Conservation (phyloP, 2,113 vertebrate genomes). For the Athene noctua region DNA sequence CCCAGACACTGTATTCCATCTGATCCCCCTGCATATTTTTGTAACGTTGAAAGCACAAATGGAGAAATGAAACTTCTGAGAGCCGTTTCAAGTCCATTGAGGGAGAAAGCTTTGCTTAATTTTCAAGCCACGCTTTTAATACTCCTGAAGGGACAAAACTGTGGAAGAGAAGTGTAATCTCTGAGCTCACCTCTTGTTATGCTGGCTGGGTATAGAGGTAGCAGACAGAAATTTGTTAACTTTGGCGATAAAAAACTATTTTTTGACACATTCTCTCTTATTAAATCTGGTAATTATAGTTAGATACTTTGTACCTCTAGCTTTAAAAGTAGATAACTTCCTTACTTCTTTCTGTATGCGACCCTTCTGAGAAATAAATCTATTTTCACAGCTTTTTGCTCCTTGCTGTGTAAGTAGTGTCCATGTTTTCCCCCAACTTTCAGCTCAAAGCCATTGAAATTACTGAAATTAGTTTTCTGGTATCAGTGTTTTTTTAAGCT, state of each 20-base stretch:
- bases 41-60: not conserved
- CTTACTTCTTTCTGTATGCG: not conserved
- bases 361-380: not conserved
- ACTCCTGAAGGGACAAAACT: not conserved
- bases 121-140: not conserved
- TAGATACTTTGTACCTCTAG: not conserved
- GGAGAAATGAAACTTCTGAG: not conserved
- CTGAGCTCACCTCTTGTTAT: not conserved
- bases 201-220: not conserved
- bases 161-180: not conserved
- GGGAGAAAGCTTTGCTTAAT: not conserved
- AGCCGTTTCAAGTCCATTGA: not conserved
- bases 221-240: not conserved
- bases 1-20: no score
- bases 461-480: not conserved
- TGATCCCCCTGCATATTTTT: fast-evolving
- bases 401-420: not conserved
- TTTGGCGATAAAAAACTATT: not conserved
- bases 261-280: not conserved
- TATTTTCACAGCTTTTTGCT: not conserved
- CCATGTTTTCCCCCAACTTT: not conserved
- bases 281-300: not conserved
- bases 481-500: not conserved
- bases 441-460: not conserved
- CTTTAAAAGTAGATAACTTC: not conserved